These are phyloP conservation scores for Stenopsyche tienmushanensis DNA, from an alignment of 1,140 invertebrate genomes.

Conservation along the genomic window DNA sequence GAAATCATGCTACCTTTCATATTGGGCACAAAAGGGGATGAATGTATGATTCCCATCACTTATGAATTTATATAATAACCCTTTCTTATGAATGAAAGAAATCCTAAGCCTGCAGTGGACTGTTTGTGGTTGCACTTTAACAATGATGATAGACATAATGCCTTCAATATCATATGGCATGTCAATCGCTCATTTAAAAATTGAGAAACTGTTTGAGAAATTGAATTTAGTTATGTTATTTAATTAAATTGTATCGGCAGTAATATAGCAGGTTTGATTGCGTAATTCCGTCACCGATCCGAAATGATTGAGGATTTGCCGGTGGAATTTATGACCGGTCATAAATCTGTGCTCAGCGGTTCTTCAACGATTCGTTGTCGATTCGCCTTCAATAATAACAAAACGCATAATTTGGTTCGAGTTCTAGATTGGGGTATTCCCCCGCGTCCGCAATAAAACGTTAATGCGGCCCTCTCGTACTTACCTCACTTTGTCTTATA, in stretches of 20 bases:
- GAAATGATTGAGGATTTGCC: slow-evolving; percentile 24
- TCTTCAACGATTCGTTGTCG: slow-evolving; percentile 14
- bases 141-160: no score
- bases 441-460: slow-evolving; percentile 26
- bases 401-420: slow-evolving; percentile 29
- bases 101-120: no score
- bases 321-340: slow-evolving; percentile 14
- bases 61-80: no score
- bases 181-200: no score
- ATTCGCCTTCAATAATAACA: slow-evolving; percentile 26
- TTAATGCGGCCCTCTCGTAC: slow-evolving; percentile 20
- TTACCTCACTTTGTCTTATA: slow-evolving; percentile 38
- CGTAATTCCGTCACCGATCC: slow-evolving; percentile 6
- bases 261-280: slow-evolving; percentile 7
- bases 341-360: slow-evolving; percentile 14
- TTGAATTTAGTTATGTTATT: no score
- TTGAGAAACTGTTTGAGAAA: no score
- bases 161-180: no score
- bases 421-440: slow-evolving; percentile 18
- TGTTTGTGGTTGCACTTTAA: no score
- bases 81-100: no score
- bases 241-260: neutral
- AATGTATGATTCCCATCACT: no score
- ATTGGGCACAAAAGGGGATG: no score
- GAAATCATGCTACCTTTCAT: no score